phyloP scores from a whole-genome alignment of 1,140 invertebrate species.

The Drosophila bocqueti region DNA sequence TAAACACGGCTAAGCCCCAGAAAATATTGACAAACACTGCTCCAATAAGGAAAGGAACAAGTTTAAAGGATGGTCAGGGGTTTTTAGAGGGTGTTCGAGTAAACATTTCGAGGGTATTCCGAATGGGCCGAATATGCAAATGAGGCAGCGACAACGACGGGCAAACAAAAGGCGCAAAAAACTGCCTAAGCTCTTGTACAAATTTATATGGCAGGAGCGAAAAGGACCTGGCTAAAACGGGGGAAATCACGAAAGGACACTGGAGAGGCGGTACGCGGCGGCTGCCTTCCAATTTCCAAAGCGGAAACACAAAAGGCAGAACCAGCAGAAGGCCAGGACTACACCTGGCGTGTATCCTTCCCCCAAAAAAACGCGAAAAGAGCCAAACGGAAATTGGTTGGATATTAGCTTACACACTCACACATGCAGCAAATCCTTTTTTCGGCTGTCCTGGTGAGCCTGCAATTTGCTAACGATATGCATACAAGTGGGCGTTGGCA shows the following conservation, averaged over 20 bases:
- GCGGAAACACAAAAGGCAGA: slow-evolving; percentile 79
- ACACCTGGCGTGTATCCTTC: slow-evolving; percentile 15
- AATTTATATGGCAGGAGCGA: slow-evolving; percentile 64
- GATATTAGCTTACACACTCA: slow-evolving; percentile 71
- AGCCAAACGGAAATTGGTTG: slow-evolving; percentile 78
- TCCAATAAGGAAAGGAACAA: slow-evolving; percentile 11
- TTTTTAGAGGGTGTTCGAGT: slow-evolving; percentile 26
- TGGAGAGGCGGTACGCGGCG: slow-evolving; percentile 33
- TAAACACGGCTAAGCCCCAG: slow-evolving; percentile 3
- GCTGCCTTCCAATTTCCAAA: slow-evolving; percentile 72
- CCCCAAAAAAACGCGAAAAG: slow-evolving; percentile 44
- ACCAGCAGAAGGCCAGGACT: slow-evolving; percentile 31
- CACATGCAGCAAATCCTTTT: slow-evolving; percentile 31
- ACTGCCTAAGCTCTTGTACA: slow-evolving; percentile 74
- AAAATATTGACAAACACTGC: slow-evolving; percentile 11
- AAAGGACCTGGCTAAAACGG: slow-evolving; percentile 26
- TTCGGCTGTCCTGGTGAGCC: slow-evolving; percentile 59
- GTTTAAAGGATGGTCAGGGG: slow-evolving; percentile 1
- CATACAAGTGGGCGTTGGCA: slow-evolving; percentile 63
- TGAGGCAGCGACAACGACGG: slow-evolving; percentile 35
- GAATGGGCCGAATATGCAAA: slow-evolving; percentile 78
- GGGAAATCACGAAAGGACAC: slow-evolving; percentile 25
- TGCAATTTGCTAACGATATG: slow-evolving; percentile 84
- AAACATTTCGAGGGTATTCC: slow-evolving; percentile 53
- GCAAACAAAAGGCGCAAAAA: slow-evolving; percentile 34